Evolutionary conservation across 2,797 vertebrate species (phyloP).

Genomic region (Falco novaeseelandiae): DNA sequence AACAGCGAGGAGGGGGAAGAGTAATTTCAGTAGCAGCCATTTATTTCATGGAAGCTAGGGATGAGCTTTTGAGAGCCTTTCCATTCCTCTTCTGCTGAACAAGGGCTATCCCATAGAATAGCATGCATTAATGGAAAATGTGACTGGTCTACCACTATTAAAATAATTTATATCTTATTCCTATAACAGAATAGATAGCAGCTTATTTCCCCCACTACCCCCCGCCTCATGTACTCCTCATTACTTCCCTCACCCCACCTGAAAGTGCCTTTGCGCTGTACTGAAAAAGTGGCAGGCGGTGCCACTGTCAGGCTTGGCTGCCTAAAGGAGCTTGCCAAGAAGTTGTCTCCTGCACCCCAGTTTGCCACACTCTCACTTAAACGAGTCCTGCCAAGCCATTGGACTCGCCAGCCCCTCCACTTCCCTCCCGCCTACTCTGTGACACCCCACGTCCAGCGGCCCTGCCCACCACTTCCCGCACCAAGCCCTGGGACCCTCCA

Average conservation of each 20-base stretch:
- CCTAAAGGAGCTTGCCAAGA: fast-evolving
- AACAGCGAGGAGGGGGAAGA: neutral
- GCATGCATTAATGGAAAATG: neutral
- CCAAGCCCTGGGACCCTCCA: neutral
- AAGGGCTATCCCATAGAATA: neutral
- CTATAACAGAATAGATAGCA: neutral
- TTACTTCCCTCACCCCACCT: neutral
- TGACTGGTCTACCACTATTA: neutral
- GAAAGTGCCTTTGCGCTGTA: constrained; percentile 6
- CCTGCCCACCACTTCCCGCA: neutral
- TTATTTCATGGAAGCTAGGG: neutral
- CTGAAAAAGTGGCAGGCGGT: constrained; percentile 28
- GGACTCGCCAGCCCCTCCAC: neutral
- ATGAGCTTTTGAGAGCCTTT: neutral
- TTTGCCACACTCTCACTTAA: neutral
- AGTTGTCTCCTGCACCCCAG: neutral
- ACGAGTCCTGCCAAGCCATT: neutral
- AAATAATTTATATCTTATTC: neutral
- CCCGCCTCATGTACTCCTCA: neutral
- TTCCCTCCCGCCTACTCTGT: neutral
- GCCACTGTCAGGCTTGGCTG: neutral
- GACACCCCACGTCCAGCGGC: neutral
- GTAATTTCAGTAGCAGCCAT: neutral
- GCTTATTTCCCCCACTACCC: neutral
- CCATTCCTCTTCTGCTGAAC: neutral